A percentile compares a stretch with the other conserved stretches of the same genome.
Evolutionary conservation across 2,888 invertebrate genomes (phyloP).

Genomic region (Lottia gigantea): DNA sequence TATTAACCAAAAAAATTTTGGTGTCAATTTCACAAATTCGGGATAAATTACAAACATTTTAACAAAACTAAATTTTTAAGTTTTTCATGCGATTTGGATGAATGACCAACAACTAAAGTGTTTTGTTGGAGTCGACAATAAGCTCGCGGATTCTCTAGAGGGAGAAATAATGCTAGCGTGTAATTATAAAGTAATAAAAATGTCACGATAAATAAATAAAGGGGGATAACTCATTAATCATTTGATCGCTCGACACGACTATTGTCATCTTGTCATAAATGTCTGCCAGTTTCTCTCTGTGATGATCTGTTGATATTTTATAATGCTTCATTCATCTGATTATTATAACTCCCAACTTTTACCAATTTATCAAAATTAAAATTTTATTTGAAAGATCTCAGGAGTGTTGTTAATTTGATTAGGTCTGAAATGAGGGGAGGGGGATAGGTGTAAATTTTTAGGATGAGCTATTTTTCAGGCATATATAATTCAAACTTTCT

Average conservation of each 20-base stretch:
- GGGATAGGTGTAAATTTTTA: no score
- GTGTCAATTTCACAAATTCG: background rate
- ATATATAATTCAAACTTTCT: no score
- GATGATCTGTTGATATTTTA: no score
- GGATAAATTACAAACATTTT: background rate
- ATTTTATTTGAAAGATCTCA: no score
- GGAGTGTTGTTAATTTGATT: no score
- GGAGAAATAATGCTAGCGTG: background rate
- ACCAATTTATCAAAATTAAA: no score
- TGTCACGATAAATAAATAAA: constrained; percentile 9
- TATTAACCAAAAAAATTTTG: background rate
- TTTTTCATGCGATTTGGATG: background rate
- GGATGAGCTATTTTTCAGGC: no score
- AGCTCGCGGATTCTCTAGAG: background rate
- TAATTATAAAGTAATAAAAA: constrained; percentile 8
- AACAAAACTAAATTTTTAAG: background rate
- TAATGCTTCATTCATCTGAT: background rate
- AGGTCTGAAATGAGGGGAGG: no score
- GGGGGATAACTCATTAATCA: constrained; percentile 11
- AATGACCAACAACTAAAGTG: background rate
- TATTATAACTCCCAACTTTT: no score
- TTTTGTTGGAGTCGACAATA: constrained; percentile 4
- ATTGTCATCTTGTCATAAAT: constrained; percentile 4
- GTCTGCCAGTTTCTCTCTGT: background rate
- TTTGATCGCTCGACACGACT: background rate